phyloP scores from a whole-genome alignment of 2,113 vertebrate species.

The Pteronura brasiliensis region DNA sequence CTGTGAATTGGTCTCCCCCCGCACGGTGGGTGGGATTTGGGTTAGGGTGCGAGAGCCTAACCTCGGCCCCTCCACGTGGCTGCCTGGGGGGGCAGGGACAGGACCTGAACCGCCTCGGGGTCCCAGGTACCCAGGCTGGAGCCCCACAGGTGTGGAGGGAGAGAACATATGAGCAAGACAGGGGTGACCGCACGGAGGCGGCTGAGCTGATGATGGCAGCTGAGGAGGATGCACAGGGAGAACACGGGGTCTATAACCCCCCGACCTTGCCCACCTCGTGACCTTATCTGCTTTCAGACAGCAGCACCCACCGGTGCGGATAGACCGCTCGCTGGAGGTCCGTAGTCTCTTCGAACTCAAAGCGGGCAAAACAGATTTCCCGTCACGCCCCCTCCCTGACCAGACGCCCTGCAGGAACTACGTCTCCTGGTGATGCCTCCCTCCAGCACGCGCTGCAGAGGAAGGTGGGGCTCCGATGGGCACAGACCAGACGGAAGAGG shows the following conservation, averaged over 20 bases:
- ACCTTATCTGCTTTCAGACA: too few relatives aligned
- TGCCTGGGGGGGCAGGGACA: neutral
- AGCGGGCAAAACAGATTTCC: neutral
- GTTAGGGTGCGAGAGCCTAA: neutral
- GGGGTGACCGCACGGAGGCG: rapidly evolving
- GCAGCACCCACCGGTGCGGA: neutral
- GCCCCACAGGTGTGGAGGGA: neutral
- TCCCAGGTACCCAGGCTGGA: neutral
- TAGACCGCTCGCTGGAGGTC: neutral
- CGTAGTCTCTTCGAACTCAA: neutral
- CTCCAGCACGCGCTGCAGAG: neutral
- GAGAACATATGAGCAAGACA: too few relatives aligned
- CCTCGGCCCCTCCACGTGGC: neutral
- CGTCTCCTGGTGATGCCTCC: neutral
- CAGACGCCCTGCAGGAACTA: neutral
- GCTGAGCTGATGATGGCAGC: neutral
- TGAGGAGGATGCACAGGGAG: neutral
- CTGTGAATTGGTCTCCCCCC: neutral
- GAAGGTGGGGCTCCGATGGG: neutral
- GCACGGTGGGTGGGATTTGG: neutral
- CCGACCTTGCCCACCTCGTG: neutral
- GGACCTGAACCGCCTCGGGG: neutral
- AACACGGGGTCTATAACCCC: neutral
- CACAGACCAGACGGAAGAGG: neutral
- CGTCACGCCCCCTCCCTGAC: rapidly evolving